These are phyloP conservation scores for Thunnus albacares DNA, from an alignment of 2,797 vertebrate genomes.

Conservation along the genomic window DNA sequence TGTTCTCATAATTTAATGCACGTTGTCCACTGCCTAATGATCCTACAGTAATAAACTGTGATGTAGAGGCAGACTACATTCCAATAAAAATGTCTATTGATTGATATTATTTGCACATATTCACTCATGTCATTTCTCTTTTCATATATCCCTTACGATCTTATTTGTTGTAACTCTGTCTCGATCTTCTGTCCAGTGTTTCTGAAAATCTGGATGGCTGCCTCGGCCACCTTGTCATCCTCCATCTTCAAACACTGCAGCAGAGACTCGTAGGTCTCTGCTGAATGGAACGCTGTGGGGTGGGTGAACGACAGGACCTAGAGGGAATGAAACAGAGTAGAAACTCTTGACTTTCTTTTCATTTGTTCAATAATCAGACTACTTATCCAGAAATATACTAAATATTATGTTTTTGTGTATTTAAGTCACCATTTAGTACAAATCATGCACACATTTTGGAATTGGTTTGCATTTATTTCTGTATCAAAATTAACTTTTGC, in stretches of 20 bases:
- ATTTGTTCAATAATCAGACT: background rate
- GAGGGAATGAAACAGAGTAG: slow-evolving; percentile 7
- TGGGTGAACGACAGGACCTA: slow-evolving; percentile 99
- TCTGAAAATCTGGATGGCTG: slow-evolving; percentile 99
- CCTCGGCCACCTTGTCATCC: slow-evolving; percentile 99
- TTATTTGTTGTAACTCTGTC: slow-evolving; percentile 96
- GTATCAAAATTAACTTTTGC: background rate
- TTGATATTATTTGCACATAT: background rate
- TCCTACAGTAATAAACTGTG: background rate
- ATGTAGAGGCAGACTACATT: background rate
- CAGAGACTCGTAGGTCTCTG: slow-evolving; percentile 98
- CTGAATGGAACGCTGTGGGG: slow-evolving; percentile 98
- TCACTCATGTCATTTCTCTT: background rate
- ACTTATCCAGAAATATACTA: background rate
- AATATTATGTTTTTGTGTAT: background rate
- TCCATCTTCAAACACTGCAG: slow-evolving; percentile 99
- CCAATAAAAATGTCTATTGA: background rate
- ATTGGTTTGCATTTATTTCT: background rate
- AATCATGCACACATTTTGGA: background rate
- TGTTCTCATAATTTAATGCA: background rate
- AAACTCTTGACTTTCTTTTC: background rate
- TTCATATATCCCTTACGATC: slow-evolving; percentile 90
- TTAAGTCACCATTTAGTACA: background rate
- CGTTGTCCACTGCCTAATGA: background rate
- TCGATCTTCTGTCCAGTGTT: slow-evolving; percentile 99